These are phyloP conservation scores for Oreochromis tanganicae DNA, from an alignment of 2,113 vertebrate species.

Conservation along the genomic window DNA sequence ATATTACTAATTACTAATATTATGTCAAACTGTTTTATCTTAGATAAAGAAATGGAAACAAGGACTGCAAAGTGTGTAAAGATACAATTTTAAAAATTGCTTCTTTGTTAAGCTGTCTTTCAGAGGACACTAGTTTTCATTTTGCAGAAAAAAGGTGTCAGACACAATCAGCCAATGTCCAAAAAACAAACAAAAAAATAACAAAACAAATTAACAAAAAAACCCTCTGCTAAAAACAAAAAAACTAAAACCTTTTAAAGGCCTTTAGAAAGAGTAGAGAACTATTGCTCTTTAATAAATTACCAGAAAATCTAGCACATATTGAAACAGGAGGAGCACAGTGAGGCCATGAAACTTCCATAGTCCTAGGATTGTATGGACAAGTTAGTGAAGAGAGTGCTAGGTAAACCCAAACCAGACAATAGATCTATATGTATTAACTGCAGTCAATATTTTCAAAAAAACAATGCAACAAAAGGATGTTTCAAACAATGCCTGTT, in stretches of 20 bases:
- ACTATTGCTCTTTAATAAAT: neutral
- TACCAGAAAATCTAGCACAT: neutral
- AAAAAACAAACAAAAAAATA: neutral
- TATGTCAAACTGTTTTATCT: neutral
- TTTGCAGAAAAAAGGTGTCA: neutral
- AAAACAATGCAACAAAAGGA: neutral
- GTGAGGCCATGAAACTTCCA: accelerated
- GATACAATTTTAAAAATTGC: neutral
- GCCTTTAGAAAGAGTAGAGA: neutral
- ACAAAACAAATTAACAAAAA: neutral
- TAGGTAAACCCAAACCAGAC: neutral
- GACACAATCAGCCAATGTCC: neutral
- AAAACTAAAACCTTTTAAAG: neutral
- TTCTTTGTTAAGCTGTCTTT: neutral
- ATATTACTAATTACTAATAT: neutral
- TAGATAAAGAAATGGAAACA: neutral
- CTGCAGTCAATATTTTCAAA: accelerated
- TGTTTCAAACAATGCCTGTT: neutral
- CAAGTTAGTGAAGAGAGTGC: neutral
- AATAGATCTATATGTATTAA: neutral
- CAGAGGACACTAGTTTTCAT: neutral
- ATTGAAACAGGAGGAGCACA: neutral
- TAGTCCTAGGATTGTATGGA: neutral
- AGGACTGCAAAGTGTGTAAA: neutral
- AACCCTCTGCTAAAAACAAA: accelerated